Conservation (phyloP, 2,797 vertebrate species). For the Mycteria americana region DNA sequence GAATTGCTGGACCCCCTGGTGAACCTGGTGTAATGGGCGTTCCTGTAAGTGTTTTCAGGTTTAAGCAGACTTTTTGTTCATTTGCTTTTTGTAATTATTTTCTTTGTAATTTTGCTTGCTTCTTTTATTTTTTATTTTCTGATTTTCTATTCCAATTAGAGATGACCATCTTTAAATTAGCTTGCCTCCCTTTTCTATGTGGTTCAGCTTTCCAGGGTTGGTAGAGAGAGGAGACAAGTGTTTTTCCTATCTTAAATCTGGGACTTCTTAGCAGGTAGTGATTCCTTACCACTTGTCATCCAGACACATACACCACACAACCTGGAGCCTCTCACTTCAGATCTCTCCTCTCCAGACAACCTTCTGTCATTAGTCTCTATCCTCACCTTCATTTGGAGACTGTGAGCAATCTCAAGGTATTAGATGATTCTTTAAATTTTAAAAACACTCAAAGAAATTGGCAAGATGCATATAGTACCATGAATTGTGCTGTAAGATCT, state of each 20-base stretch:
- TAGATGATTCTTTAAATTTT: not conserved
- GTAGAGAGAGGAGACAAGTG: not conserved
- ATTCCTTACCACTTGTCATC: not conserved
- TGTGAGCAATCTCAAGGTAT: not conserved
- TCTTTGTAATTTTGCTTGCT: not conserved
- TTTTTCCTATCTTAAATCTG: not conserved
- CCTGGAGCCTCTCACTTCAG: not conserved
- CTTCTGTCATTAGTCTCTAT: not conserved
- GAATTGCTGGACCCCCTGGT: slow-evolving; percentile 79
- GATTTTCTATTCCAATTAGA: not conserved
- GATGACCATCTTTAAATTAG: not conserved
- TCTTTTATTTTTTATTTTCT: not conserved
- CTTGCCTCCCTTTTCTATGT: not conserved
- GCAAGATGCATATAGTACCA: not conserved
- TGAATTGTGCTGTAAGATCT: not conserved
- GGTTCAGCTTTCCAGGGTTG: not conserved
- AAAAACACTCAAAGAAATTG: not conserved
- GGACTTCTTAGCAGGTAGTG: not conserved
- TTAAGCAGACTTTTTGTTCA: not conserved
- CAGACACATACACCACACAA: not conserved
- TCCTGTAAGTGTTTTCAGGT: slow-evolving; percentile 77
- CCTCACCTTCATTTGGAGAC: not conserved
- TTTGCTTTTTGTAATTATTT: not conserved
- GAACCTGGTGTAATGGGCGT: slow-evolving; percentile 83
- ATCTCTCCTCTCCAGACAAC: not conserved